Conservation (phyloP, 2,888 invertebrate genomes). For the Lycaena phlaeas region DNA sequence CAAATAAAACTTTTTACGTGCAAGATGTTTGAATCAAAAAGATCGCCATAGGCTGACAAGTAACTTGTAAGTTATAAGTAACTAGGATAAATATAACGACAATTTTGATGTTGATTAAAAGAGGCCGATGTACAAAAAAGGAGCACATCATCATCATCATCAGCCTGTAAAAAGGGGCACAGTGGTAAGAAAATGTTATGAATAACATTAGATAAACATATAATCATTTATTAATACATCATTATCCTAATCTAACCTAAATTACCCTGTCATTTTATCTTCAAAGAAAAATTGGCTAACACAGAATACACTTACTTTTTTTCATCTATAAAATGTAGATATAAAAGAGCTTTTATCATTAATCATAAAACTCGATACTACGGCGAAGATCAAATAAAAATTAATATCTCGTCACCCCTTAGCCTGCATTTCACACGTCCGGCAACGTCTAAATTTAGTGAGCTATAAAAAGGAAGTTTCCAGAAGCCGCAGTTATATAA, state of each 20-base stretch:
- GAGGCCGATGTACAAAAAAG: too few species aligned
- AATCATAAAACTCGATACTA: slow-evolving; percentile 4
- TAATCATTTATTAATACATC: too few species aligned
- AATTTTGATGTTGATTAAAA: too few species aligned
- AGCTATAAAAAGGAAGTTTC: slow-evolving; percentile 41
- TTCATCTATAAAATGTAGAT: background rate
- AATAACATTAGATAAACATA: too few species aligned
- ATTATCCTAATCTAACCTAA: background rate
- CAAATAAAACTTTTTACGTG: too few species aligned
- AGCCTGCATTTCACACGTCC: slow-evolving; percentile 30
- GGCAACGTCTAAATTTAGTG: slow-evolving; percentile 42
- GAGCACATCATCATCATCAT: too few species aligned
- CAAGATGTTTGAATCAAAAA: too few species aligned
- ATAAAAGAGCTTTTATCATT: slow-evolving; percentile 4
- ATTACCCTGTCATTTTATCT: background rate
- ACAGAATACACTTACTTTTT: background rate
- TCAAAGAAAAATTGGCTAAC: background rate
- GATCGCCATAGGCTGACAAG: too few species aligned
- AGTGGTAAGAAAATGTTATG: too few species aligned
- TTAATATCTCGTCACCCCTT: slow-evolving; percentile 22
- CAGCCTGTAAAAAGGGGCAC: too few species aligned
- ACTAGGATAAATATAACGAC: too few species aligned
- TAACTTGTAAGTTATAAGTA: too few species aligned
- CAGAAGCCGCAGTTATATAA: slow-evolving; percentile 11
- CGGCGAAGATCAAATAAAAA: background rate